Base-by-base conservation (phyloP, 2,888 invertebrate species). In the Eupithecia subumbrata region DNA sequence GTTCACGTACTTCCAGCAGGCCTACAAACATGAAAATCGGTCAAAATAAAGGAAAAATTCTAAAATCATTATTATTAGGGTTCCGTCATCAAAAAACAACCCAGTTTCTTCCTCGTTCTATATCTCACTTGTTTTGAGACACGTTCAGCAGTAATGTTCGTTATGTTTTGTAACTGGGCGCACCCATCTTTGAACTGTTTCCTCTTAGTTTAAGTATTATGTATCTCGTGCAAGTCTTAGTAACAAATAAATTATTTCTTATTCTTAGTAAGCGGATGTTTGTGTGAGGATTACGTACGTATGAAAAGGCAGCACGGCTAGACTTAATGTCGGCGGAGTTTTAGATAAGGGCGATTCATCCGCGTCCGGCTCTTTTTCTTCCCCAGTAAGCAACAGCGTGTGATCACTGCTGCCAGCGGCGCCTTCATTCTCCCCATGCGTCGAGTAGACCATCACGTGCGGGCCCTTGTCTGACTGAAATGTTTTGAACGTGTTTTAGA, bases 391-490 rank as follows among this genome's bases (percentile, higher is more conserved):
- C 9, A 71, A n/a, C 22, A 88, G 80, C n/a, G 43, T 11, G 9
- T 83, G 81, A 14, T 11, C 40, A 70, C 30, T 25, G 37, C 5
- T 5, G 68, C 9, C 63, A 4, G 8, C 66, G n/a, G n/a, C n/a
- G n/a, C n/a, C n/a, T n/a, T n/a, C n/a, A 9, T 30, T 30, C 30
- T 30, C 3, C 30, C 60, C 40, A 68, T 14, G 25, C 5, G 66
- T 60, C 18, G 83, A 80, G 85, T 86, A 87, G 68, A 94, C 82
- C 43, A 93, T 70, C 0, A 89, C 92, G 84, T 94, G 91, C 1
- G 72, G 5, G 2, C 93, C 93, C 85, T 92, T 92, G 3, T 75
- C 74, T 0, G 87, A 81, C 94, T 93, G 85, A 64, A 64, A 25
- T 18, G 18, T 18, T 64, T 63, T 16, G 30, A 1, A 30, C n/a